Conservation (phyloP, 23 tunicate genomes). For the Pegea sp. region DNA sequence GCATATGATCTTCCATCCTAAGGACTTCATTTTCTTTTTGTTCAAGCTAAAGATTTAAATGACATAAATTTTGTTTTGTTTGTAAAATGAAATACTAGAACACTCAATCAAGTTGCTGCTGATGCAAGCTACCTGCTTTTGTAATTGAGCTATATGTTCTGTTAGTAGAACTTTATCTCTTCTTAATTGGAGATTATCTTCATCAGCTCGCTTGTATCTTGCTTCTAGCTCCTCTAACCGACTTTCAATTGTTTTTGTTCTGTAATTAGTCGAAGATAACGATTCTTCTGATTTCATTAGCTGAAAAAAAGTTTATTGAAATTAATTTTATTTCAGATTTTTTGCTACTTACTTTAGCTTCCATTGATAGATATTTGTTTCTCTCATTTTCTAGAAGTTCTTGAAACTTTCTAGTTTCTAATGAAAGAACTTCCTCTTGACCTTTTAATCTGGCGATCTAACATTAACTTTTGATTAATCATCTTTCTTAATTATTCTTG, state of each 20-base stretch:
- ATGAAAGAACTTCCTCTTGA: constrained; percentile 35
- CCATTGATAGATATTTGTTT: constrained; percentile 38
- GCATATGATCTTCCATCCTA: constrained; percentile 52
- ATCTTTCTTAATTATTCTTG: not conserved
- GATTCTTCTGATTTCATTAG: constrained; percentile 57
- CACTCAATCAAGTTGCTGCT: too few species aligned
- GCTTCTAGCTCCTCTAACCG: constrained; percentile 41
- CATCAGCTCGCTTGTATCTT: constrained; percentile 28
- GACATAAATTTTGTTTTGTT: not conserved
- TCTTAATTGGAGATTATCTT: constrained; percentile 53
- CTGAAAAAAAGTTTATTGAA: constrained; percentile 3
- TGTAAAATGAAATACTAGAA: too few species aligned
- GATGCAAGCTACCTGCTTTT: constrained; percentile 41
- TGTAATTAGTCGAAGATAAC: constrained; percentile 33
- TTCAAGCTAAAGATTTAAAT: too few species aligned
- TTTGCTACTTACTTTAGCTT: constrained; percentile 13
- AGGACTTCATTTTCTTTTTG: constrained; percentile 65
- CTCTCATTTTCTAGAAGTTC: constrained; percentile 63
- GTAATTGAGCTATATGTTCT: constrained; percentile 62
- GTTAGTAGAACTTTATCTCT: constrained; percentile 66
- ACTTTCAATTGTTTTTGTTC: constrained; percentile 32
- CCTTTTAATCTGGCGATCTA: constrained; percentile 46
- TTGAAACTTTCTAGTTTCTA: constrained; percentile 35
- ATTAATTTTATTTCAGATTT: not conserved
- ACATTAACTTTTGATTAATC: not conserved